A percentile compares a stretch with the other conserved stretches of the same genome.
Conservation (phyloP, 2,113 vertebrate genomes). For the Lamprotornis superbus region DNA sequence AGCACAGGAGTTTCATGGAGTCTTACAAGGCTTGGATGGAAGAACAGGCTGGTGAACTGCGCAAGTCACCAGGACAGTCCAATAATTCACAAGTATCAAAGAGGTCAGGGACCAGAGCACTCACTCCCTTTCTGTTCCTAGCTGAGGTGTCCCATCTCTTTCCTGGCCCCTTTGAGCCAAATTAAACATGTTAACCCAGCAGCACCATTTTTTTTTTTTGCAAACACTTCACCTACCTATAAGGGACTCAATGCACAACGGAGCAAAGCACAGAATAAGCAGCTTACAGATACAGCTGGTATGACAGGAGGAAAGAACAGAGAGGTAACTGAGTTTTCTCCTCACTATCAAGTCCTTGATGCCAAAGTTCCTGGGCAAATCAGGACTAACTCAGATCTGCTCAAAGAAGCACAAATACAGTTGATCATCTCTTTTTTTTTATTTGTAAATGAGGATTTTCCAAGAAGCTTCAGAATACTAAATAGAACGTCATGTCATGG, state of each 20-base stretch:
- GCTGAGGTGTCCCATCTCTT: background rate
- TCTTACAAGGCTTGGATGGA: background rate
- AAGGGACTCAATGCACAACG: background rate
- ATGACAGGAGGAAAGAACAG: fast-evolving
- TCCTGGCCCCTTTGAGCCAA: background rate
- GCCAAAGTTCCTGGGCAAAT: background rate
- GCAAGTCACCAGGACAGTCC: background rate
- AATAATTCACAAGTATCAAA: background rate
- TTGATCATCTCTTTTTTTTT: background rate
- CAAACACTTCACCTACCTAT: background rate
- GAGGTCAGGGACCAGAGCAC: background rate
- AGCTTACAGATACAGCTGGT: background rate
- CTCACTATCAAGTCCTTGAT: background rate
- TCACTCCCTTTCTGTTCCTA: background rate
- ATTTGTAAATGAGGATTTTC: background rate
- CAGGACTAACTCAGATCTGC: background rate
- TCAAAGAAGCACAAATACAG: background rate
- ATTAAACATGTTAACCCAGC: background rate
- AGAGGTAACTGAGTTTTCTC: background rate
- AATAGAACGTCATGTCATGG: background rate
- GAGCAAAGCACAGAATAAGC: background rate
- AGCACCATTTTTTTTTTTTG: background rate
- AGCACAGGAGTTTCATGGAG: background rate
- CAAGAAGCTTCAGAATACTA: background rate
- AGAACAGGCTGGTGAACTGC: background rate